phyloP scores from a whole-genome alignment of 2,113 vertebrate genomes.

The Cranoglanis bouderius region DNA sequence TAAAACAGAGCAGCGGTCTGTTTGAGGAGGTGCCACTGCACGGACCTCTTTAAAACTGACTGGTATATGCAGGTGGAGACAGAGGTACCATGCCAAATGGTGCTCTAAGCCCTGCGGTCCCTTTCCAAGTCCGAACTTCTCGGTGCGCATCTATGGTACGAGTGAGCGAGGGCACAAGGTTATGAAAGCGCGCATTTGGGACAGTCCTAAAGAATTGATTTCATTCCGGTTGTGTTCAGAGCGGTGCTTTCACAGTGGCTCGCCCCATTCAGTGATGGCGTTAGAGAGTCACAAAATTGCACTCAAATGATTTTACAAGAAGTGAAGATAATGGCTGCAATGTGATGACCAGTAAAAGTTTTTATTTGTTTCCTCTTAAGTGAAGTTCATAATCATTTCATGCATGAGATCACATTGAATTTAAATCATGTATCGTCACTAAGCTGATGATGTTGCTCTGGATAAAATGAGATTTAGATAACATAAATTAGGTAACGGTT shows the following conservation, averaged over 20 bases:
- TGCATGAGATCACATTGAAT: not conserved
- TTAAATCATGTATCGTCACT: too few relatives aligned
- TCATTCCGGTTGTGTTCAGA: not conserved
- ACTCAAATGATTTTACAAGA: not conserved
- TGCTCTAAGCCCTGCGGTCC: not conserved
- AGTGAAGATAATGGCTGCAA: not conserved
- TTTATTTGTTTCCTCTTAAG: not conserved
- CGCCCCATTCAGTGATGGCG: not conserved
- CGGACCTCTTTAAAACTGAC: not conserved
- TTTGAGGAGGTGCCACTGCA: not conserved
- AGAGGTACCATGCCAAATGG: not conserved
- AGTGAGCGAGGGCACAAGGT: not conserved
- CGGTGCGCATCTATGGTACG: not conserved
- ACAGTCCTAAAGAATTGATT: not conserved
- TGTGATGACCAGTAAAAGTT: not conserved
- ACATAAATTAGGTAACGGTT: not conserved
- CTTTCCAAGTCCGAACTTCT: not conserved
- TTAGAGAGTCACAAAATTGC: not conserved
- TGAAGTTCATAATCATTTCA: not conserved
- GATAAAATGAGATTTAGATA: not conserved
- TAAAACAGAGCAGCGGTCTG: not conserved
- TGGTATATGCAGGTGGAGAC: not conserved
- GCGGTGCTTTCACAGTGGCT: not conserved
- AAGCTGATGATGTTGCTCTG: not conserved
- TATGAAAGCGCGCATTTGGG: not conserved